Evolutionary conservation across 2,888 invertebrate genomes (phyloP), one percentile per base, ranked within the genome.

Genomic region (Mythimna pallens): DNA sequence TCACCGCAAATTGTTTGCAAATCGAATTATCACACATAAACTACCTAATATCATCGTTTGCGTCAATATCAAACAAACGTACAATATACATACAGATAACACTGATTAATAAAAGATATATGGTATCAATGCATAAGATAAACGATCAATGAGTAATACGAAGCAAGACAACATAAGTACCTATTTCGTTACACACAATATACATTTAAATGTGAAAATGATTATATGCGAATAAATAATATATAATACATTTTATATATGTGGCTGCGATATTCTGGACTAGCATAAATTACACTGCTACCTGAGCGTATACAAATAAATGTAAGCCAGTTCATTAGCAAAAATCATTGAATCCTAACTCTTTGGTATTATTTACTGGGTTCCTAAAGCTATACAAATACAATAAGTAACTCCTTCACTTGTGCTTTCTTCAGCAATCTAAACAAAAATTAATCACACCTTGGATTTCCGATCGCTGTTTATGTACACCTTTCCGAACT

Each of bases 281-380:
- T 95, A 95, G 95, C 92, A 93, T 93, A 91, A 91, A 89, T 91
- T 88, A 89, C 88, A 89, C 88, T 89, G 87, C 91, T 89, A 90
- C 86, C 85, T 89, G 88, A 91, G 89, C 89, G 85, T 85, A 88
- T 87, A 88, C 87, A 87, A 87, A 89, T 77, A 88, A 89, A 89
- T 86, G 87, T 90, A 90, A 89, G 89, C 89, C 89, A 88, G 87
- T 86, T 80, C 80, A 81, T 87, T 87, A 90, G 90, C 89, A 88
- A 88, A 84, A 87, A 82, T 72, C 70, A 87, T 86, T 82, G 86
- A 86, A 88, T 92, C 92, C 91, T 84, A 87, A 91, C 86, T 95
- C 96, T 96, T 96, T 96, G 96, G 96, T 96, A 93, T 92, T 89
- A 91, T 93, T 95, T 88, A 95, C 94, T 93, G 93, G 92, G 86